Conservation (phyloP, 2,888 invertebrate species). For the Tiliacea aurago region DNA sequence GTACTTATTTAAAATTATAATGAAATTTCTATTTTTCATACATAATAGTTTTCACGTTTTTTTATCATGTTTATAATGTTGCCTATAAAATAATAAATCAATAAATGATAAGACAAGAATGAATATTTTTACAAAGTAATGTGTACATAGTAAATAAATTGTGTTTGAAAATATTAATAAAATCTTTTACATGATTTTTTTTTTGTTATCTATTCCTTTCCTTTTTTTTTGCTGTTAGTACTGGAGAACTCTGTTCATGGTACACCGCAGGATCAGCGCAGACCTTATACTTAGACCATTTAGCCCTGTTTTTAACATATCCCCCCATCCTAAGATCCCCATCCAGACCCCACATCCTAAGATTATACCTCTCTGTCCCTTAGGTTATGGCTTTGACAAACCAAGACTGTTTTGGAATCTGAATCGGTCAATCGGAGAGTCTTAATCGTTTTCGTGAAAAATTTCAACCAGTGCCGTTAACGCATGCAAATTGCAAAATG, state of each 20-base stretch:
- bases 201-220: slow-evolving; percentile 22
- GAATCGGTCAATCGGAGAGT: too few relatives aligned
- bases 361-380: too few relatives aligned
- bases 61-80: slow-evolving; percentile 86
- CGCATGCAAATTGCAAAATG: too few relatives aligned
- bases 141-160: slow-evolving; percentile 90
- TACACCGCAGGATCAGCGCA: background rate
- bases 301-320: too few relatives aligned
- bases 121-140: slow-evolving; percentile 91
- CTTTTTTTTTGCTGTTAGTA: background rate
- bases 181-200: slow-evolving; percentile 86
- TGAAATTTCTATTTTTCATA: slow-evolving; percentile 86
- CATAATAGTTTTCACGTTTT: slow-evolving; percentile 85
- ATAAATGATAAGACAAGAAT: slow-evolving; percentile 89
- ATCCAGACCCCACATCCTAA: too few relatives aligned
- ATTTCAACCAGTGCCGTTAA: too few relatives aligned
- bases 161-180: slow-evolving; percentile 90
- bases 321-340: too few relatives aligned
- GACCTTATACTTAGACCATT: background rate
- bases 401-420: too few relatives aligned
- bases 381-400: too few relatives aligned
- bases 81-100: slow-evolving; percentile 88
- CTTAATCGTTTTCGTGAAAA: too few relatives aligned
- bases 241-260: background rate
- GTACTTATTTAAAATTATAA: slow-evolving; percentile 87